phyloP scores from a whole-genome alignment of 1,140 invertebrate genomes.

The Zaprionus inermis region DNA sequence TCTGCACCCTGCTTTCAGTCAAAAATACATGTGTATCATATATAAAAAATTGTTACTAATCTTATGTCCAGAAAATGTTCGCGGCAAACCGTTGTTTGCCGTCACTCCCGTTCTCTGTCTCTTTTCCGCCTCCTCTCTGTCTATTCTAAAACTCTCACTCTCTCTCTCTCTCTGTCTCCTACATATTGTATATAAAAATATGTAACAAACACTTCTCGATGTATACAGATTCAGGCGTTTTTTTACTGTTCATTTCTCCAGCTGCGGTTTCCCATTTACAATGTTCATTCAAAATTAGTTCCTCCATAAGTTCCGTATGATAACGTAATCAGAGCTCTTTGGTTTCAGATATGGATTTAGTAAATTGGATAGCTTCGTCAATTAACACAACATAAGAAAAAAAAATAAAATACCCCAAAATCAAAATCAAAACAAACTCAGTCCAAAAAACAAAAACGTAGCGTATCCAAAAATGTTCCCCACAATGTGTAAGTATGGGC shows the following conservation, averaged over 20 bases:
- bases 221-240: constrained; percentile 20
- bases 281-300: constrained; percentile 53
- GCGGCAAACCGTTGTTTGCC: constrained; percentile 19
- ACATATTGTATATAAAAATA: constrained; percentile 28
- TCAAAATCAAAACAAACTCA: constrained; percentile 39
- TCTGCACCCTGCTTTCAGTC: constrained; percentile 63
- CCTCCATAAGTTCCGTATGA: constrained; percentile 62
- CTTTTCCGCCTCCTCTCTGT: constrained; percentile 15
- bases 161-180: constrained; percentile 26
- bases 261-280: constrained; percentile 50
- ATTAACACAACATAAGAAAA: constrained; percentile 41
- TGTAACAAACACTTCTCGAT: constrained; percentile 2
- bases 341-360: constrained; percentile 77
- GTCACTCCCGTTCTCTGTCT: constrained; percentile 3
- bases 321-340: constrained; percentile 81
- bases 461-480: constrained; percentile 58
- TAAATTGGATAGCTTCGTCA: constrained; percentile 66
- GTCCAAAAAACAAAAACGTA: constrained; percentile 42
- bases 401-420: constrained; percentile 16
- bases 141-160: constrained; percentile 1
- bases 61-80: constrained; percentile 53
- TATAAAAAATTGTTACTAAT: constrained; percentile 48
- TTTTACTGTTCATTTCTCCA: constrained; percentile 21
- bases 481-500: constrained; percentile 72
- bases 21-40: constrained; percentile 3